A percentile compares a stretch with the other conserved stretches of the same genome.
These are phyloP conservation scores for Mylabris sibirica DNA, from an alignment of 2,888 invertebrate genomes.

Conservation along the genomic window DNA sequence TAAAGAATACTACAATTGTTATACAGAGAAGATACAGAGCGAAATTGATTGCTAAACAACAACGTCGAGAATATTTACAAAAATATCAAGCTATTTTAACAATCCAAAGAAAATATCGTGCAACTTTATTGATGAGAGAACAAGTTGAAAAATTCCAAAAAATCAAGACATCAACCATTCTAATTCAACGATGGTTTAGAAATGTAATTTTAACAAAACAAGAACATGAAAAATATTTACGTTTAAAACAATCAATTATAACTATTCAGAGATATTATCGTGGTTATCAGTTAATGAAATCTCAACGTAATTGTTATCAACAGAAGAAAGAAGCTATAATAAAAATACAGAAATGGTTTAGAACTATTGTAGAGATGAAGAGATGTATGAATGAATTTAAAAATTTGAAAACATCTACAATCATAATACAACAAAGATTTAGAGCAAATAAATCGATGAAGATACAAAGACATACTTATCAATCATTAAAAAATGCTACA, in stretches of 20 bases:
- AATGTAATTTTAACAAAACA: conserved; percentile 46
- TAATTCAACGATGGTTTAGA: conserved; percentile 63
- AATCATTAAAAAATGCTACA: conserved; percentile 21
- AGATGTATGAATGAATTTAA: conserved; percentile 43
- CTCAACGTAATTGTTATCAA: conserved; percentile 39
- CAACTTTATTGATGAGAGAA: conserved; percentile 41
- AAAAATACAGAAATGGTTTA: conserved; percentile 13
- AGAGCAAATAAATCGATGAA: conserved; percentile 43
- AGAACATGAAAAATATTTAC: conserved; percentile 50
- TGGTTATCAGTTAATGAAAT: conserved; percentile 23
- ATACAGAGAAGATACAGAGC: conserved; percentile 11
- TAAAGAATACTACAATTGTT: conserved; percentile 4
- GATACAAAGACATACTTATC: conserved; percentile 32
- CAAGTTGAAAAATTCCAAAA: conserved; percentile 44
- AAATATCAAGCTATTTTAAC: background rate
- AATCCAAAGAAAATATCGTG: conserved; percentile 2
- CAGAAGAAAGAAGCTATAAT: background rate
- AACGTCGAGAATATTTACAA: background rate
- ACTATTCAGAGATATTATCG: conserved; percentile 25
- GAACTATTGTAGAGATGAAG: conserved; percentile 40
- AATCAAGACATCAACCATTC: conserved; percentile 52
- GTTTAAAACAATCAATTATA: conserved; percentile 46
- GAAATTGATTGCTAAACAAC: background rate
- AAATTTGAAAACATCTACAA: conserved; percentile 31
- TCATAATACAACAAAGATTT: conserved; percentile 42